phyloP scores from a whole-genome alignment of 2,113 vertebrate species.

The Callorhinus ursinus region DNA sequence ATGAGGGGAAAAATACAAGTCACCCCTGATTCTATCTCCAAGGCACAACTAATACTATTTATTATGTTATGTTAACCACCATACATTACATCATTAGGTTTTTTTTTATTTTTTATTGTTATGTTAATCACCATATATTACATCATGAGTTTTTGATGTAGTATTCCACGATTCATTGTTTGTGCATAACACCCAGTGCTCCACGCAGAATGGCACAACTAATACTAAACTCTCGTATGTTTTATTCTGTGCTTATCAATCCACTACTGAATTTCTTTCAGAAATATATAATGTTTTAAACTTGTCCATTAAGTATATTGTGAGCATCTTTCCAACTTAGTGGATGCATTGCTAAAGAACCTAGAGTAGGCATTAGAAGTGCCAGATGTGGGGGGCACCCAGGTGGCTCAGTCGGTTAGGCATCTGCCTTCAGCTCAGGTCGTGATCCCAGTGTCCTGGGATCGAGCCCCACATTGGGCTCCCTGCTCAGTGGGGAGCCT shows the following conservation, averaged over 20 bases:
- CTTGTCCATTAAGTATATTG: too few species aligned
- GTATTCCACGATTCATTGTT: too few species aligned
- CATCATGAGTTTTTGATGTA: too few species aligned
- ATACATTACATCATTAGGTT: too few species aligned
- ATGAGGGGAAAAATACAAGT: not conserved
- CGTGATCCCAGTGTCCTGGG: not conserved
- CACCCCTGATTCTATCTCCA: not conserved
- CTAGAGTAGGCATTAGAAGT: not conserved
- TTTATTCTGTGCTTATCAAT: not conserved
- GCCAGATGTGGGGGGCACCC: not conserved
- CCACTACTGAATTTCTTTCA: not conserved
- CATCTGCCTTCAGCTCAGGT: not conserved
- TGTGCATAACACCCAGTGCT: too few species aligned
- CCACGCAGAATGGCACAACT: not conserved
- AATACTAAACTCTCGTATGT: not conserved
- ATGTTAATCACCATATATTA: too few species aligned
- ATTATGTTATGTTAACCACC: too few species aligned
- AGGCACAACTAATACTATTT: not conserved
- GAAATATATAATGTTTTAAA: not conserved
- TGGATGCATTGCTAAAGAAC: not conserved
- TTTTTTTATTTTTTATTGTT: too few species aligned
- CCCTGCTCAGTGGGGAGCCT: not conserved
- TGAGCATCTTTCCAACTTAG: not conserved
- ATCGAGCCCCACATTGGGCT: not conserved
- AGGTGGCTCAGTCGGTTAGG: not conserved